phyloP scores from a whole-genome alignment of 2,888 invertebrate genomes.

The Aproaerema taeniolella region DNA sequence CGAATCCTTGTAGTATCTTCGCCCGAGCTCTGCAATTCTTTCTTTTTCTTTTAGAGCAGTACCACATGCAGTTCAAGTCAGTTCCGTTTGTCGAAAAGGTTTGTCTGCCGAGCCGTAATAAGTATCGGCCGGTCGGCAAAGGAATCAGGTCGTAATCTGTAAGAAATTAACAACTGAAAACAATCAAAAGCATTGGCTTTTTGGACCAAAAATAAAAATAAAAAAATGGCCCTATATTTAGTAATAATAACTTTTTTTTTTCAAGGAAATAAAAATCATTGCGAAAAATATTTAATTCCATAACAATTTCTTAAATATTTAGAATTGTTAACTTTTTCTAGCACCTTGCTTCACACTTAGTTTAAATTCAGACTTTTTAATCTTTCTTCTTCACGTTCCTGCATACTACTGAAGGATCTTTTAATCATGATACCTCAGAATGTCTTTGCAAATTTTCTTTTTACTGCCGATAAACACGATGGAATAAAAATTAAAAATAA shows the following conservation, averaged over 20 bases:
- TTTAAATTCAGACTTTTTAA: no score
- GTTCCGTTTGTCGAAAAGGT: background rate
- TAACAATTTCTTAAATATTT: no score
- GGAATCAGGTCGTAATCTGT: slow-evolving; percentile 24
- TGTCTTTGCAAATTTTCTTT: no score
- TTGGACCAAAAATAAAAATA: no score
- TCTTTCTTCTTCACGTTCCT: background rate
- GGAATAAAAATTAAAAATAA: background rate
- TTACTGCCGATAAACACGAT: background rate
- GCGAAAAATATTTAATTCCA: no score
- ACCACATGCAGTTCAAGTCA: slow-evolving; percentile 14
- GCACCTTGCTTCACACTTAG: no score
- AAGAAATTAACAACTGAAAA: slow-evolving; percentile 14
- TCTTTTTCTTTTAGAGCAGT: slow-evolving; percentile 19
- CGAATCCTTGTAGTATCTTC: slow-evolving; percentile 3
- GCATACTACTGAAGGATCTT: background rate
- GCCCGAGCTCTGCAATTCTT: slow-evolving; percentile 14
- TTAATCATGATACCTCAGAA: background rate
- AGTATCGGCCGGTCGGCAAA: slow-evolving; percentile 13
- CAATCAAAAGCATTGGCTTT: background rate
- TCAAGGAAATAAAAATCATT: background rate
- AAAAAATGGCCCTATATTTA: background rate
- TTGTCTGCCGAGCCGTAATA: background rate
- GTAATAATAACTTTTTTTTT: background rate
- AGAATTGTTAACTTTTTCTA: background rate